These are phyloP conservation scores for Fregetta grallaria DNA, from an alignment of 2,113 vertebrate species.

Conservation along the genomic window DNA sequence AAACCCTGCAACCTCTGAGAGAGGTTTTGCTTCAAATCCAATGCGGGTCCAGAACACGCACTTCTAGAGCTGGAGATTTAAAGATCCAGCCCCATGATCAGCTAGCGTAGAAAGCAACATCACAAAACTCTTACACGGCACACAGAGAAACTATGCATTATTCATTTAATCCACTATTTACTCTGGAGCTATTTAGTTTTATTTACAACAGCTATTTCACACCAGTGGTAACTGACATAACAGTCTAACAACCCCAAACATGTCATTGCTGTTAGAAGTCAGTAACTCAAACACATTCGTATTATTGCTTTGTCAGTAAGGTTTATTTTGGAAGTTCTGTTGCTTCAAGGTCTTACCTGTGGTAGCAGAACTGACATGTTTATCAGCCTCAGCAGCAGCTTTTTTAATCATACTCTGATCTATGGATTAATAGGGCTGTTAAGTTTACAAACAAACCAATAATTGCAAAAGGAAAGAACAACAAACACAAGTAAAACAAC, in stretches of 20 bases:
- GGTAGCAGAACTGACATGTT: constrained; percentile 70
- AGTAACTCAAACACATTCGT: background rate
- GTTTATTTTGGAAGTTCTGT: background rate
- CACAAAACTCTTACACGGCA: background rate
- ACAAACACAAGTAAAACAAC: constrained; percentile 41
- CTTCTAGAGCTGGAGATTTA: background rate
- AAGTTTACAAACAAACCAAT: constrained; percentile 53
- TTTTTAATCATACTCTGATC: constrained; percentile 79
- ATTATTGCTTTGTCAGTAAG: background rate
- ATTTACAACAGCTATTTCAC: constrained; percentile 6
- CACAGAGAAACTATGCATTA: background rate
- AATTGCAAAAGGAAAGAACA: constrained; percentile 44
- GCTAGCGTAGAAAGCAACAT: background rate
- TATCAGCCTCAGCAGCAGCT: constrained; percentile 72
- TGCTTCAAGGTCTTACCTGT: constrained; percentile 75
- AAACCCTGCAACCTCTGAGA: background rate
- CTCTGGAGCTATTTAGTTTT: background rate
- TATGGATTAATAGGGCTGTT: constrained; percentile 64
- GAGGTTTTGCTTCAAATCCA: background rate
- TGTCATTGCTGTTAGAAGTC: constrained; percentile 10
- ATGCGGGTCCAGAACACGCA: background rate
- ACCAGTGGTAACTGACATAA: background rate
- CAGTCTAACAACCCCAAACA: background rate
- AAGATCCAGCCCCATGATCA: background rate
- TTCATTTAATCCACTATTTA: background rate